Conservation (phyloP, 2,888 invertebrate genomes). For the Heliconius hortense region DNA sequence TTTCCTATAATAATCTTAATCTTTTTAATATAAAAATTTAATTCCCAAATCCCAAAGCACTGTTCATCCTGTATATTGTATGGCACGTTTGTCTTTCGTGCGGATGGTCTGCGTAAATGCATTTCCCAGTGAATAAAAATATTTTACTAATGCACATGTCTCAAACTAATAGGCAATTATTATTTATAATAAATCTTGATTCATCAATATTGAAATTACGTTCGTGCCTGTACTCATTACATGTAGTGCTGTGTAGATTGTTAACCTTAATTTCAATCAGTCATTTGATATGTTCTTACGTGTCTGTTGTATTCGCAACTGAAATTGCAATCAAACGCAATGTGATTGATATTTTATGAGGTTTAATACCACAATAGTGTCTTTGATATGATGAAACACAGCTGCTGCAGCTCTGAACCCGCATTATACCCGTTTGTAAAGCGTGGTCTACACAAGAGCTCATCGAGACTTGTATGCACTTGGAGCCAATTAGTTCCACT, state of each 20-base stretch:
- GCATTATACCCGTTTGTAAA: slow-evolving; percentile 40
- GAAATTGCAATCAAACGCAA: slow-evolving; percentile 25
- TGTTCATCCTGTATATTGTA: too few species aligned
- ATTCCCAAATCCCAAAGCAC: too few species aligned
- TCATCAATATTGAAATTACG: neutral
- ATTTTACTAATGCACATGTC: too few species aligned
- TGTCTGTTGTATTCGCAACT: slow-evolving; percentile 20
- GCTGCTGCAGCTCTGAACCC: slow-evolving; percentile 53
- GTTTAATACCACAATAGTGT: slow-evolving; percentile 52
- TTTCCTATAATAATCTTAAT: too few species aligned
- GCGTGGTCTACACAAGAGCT: slow-evolving; percentile 51
- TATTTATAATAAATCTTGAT: neutral
- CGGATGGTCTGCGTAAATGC: too few species aligned
- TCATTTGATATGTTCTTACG: slow-evolving; percentile 7
- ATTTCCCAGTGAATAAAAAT: too few species aligned
- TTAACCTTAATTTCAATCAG: slow-evolving; percentile 19
- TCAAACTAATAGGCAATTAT: neutral
- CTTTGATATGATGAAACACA: slow-evolving; percentile 67
- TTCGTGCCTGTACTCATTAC: neutral
- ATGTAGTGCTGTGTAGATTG: neutral
- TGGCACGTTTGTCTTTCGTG: too few species aligned
- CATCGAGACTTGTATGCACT: slow-evolving; percentile 61
- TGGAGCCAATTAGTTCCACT: slow-evolving; percentile 62
- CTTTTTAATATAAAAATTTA: too few species aligned
- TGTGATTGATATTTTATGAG: slow-evolving; percentile 37